Evolutionary conservation across 2,113 vertebrate species (phyloP).

Genomic region (Grantiella picta): DNA sequence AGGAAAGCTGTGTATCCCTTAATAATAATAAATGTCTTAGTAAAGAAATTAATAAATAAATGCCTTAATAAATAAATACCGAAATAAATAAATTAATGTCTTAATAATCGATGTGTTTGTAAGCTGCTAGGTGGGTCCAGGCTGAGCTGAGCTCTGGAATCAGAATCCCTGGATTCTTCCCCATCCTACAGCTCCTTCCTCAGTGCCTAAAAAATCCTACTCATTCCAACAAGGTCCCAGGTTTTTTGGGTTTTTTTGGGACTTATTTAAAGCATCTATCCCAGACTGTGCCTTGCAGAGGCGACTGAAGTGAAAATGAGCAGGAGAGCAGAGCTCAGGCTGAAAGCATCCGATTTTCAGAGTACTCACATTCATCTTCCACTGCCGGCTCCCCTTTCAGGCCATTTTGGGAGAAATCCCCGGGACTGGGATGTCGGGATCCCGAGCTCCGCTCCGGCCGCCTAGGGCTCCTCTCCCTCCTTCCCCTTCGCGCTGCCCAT

Average conservation of each 20-base stretch:
- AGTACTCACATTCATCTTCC: constrained; percentile 80
- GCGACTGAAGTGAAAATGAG: not conserved
- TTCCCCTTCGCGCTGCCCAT: constrained; percentile 53
- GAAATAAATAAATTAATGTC: not conserved
- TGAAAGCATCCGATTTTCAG: not conserved
- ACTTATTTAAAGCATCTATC: not conserved
- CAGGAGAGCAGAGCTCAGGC: not conserved
- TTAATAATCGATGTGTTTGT: not conserved
- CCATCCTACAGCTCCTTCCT: not conserved
- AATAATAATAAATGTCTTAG: not conserved
- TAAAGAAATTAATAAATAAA: not conserved
- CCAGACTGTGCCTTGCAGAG: not conserved
- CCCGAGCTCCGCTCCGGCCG: not conserved
- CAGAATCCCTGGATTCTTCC: not conserved
- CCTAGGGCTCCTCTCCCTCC: constrained; percentile 59
- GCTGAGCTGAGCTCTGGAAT: not conserved
- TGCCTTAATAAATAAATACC: not conserved
- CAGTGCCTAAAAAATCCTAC: not conserved
- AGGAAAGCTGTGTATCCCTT: not conserved
- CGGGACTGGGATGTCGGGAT: not conserved
- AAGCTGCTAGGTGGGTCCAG: not conserved
- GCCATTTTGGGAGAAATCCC: constrained; percentile 69
- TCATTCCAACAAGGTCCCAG: fast-evolving
- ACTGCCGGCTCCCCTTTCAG: constrained; percentile 64
- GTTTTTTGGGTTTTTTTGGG: not conserved